Evolutionary conservation across 2,113 vertebrate genomes (phyloP), one percentile per base, ranked within the genome.

Genomic region (Azemiops feae): DNA sequence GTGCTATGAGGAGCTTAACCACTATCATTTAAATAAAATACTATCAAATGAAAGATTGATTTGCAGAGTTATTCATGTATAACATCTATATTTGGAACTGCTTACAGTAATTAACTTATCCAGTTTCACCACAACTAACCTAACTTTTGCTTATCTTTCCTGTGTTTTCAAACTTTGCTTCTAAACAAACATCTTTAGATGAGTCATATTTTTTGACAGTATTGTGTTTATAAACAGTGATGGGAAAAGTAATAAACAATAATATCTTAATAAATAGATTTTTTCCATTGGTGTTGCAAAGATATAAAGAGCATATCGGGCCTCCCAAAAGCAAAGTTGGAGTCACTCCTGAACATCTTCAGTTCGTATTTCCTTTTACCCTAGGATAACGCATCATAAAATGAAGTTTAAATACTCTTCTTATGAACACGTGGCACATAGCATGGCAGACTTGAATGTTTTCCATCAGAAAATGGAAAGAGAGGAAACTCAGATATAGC

Each of bases 381-480:
- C 57, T 25, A 47, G 30, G 50, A 54, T 34, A 2, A 34, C 45
- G 23, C 4, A 14, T 52, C 10, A 11, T 39, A 39, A 50, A 30
- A 90, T 30, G 30, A 81, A 91, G 34, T n/a, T 16, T 10, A 57
- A 25, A 74, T 14, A 16, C 3, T 25, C 23, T 91, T 53, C 12
- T 91, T 53, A 16, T 18, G 23, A 30, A 4, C 12, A 74, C 9
- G 27, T 27, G 5, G 50, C 30, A 18, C 50, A 30, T 90, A 53
- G 14, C 50, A 53, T 34, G 85, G 16, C 55, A 8, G 55, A 45
- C n/a, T 58, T 58, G 64, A 64, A 39, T 47, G 30, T 4, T 50
- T 74, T 52, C 4, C 0, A 23, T 45, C 25, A 16, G 0, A 0
- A 5, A 43, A 43, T 0, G 0, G 69, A 89, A 60, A 11, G 0